Conservation (phyloP, 2,888 invertebrate genomes). For the Cantharis flavilabris region DNA sequence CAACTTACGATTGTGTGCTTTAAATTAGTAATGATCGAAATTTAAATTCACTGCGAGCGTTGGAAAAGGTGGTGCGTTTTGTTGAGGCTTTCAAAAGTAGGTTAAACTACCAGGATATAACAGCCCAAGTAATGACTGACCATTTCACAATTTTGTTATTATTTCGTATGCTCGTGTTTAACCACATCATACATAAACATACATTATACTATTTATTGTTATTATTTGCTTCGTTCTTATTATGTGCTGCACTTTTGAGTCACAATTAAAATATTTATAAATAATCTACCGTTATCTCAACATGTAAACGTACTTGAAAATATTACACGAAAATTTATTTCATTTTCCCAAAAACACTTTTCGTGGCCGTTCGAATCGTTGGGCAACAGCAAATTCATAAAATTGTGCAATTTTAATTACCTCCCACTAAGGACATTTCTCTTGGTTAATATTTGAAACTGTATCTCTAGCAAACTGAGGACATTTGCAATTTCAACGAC, state of each 20-base stretch:
- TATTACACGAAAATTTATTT: not conserved
- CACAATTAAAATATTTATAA: not conserved
- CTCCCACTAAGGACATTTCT: slow-evolving; percentile 31
- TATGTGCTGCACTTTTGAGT: not conserved
- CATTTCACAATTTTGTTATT: slow-evolving; percentile 30
- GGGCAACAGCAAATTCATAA: not conserved
- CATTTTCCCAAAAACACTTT: not conserved
- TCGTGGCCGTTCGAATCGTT: not conserved
- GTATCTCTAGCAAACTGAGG: slow-evolving; percentile 18
- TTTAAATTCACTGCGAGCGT: slow-evolving; percentile 17
- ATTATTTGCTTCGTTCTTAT: not conserved
- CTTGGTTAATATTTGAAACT: slow-evolving; percentile 5
- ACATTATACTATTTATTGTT: not conserved
- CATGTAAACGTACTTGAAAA: slow-evolving; percentile 3
- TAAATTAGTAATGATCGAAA: not conserved
- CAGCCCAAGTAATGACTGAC: slow-evolving; percentile 24
- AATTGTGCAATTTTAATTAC: slow-evolving; percentile 22
- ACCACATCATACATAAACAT: not conserved
- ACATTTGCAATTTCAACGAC: slow-evolving; percentile 21
- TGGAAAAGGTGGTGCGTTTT: slow-evolving; percentile 35
- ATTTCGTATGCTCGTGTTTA: slow-evolving; percentile 10
- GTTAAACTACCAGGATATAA: slow-evolving; percentile 49
- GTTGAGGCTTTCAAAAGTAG: slow-evolving; percentile 48
- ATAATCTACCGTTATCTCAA: slow-evolving; percentile 14
- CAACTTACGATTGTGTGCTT: not conserved